These are phyloP conservation scores for Dermatemys mawii DNA, from an alignment of 2,113 vertebrate genomes.

Conservation along the genomic window DNA sequence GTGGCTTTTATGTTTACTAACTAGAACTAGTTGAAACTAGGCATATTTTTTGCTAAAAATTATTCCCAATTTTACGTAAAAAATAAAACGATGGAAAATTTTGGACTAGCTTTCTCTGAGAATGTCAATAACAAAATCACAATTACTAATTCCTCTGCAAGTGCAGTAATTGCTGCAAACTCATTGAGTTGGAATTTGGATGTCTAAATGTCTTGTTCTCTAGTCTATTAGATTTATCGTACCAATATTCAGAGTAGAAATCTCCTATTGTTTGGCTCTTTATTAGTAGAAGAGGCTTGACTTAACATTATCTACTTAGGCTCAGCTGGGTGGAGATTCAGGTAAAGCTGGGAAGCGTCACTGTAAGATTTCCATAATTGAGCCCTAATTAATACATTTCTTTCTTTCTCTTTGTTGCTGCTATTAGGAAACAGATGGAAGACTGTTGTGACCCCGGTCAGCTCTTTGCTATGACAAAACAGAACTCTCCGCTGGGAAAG, in stretches of 20 bases:
- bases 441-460: slow-evolving; percentile 89
- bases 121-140: neutral
- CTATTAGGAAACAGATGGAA: slow-evolving; percentile 87
- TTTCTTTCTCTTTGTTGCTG: slow-evolving; percentile 2
- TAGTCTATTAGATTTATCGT: neutral
- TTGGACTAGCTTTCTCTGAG: neutral
- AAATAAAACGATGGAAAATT: neutral
- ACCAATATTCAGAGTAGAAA: neutral
- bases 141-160: neutral
- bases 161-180: neutral
- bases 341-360: neutral
- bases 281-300: neutral
- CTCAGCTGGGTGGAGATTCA: neutral
- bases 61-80: neutral
- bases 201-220: neutral
- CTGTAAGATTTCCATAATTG: neutral
- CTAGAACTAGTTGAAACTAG: neutral
- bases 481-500: slow-evolving; percentile 92
- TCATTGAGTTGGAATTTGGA: neutral
- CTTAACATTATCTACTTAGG: neutral
- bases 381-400: neutral
- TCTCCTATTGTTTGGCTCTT: fast-evolving
- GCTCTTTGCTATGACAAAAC: slow-evolving; percentile 93
- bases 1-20: neutral
- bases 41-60: neutral